A percentile compares a stretch with the other conserved stretches of the same genome.
Conservation (phyloP, 2,797 vertebrate species). For the Neosalanx taihuensis region DNA sequence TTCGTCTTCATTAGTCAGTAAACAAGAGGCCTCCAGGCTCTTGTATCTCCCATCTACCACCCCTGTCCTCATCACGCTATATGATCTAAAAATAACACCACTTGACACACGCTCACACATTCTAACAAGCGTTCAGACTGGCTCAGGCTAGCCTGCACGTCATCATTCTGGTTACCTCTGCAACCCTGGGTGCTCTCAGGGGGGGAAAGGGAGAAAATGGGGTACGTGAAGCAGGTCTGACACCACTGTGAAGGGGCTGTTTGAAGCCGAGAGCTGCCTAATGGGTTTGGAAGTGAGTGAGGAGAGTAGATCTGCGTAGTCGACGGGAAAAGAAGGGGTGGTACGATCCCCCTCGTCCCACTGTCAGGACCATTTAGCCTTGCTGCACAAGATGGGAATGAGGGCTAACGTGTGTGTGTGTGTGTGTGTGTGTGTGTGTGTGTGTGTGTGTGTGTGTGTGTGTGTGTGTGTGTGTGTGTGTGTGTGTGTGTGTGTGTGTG, state of each 20-base stretch:
- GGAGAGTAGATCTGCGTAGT: constrained; percentile 28
- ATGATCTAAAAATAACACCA: constrained; percentile 16
- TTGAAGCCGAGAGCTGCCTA: constrained; percentile 49
- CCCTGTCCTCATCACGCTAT: constrained; percentile 28
- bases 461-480: constrained; percentile 23
- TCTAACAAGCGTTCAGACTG: background rate
- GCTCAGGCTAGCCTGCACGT: background rate
- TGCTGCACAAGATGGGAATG: constrained; percentile 9
- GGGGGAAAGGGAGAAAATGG: background rate
- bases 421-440: constrained; percentile 23
- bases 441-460: constrained; percentile 25
- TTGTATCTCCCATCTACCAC: constrained; percentile 10
- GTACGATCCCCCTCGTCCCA: constrained; percentile 27
- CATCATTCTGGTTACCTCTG: background rate
- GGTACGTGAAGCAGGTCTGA: constrained; percentile 21
- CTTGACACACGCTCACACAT: constrained; percentile 22
- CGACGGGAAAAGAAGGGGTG: constrained; percentile 33
- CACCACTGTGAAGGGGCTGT: constrained; percentile 30
- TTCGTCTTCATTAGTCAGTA: constrained; percentile 60
- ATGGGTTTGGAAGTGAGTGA: constrained; percentile 56
- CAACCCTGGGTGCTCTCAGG: background rate
- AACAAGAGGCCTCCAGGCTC: constrained; percentile 27
- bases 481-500: constrained; percentile 12
- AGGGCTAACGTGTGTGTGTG: constrained; percentile 11
- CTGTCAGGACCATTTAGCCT: constrained; percentile 53